Evolutionary conservation across 2,113 vertebrate species (phyloP).

Genomic region (Limnothrissa miodon): DNA sequence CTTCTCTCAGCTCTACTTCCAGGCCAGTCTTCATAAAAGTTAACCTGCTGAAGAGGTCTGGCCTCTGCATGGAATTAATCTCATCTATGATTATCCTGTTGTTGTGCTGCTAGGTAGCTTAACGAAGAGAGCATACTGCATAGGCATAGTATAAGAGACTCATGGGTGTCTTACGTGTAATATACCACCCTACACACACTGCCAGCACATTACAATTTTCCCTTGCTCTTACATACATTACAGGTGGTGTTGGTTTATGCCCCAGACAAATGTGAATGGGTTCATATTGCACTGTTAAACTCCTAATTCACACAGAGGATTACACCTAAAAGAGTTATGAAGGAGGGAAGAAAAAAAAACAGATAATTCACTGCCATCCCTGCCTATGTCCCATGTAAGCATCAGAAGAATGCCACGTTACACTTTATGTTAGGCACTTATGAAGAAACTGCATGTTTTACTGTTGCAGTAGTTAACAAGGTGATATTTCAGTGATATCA

Average conservation of each 20-base stretch:
- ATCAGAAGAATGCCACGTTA: constrained; percentile 38
- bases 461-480: not conserved
- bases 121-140: constrained; percentile 56
- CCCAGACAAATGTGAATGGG: constrained; percentile 1
- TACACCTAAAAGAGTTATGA: not conserved
- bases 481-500: not conserved
- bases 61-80: constrained; percentile 72
- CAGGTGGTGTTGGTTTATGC: not conserved
- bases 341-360: not conserved
- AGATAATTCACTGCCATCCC: constrained; percentile 15
- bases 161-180: constrained; percentile 20
- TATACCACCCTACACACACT: not conserved
- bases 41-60: constrained; percentile 19
- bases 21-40: constrained; percentile 39
- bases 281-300: not conserved
- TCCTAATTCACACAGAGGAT: not conserved
- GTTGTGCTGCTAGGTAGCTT: constrained; percentile 66
- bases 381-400: constrained; percentile 39
- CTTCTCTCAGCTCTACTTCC: not conserved
- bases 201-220: constrained; percentile 23
- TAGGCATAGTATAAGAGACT: constrained; percentile 58
- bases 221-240: constrained; percentile 24
- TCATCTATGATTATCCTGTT: constrained; percentile 61
- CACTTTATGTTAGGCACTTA: constrained; percentile 11
- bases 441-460: not conserved